Base-by-base conservation (phyloP, 1,140 invertebrate species). In the Arion vulgaris region DNA sequence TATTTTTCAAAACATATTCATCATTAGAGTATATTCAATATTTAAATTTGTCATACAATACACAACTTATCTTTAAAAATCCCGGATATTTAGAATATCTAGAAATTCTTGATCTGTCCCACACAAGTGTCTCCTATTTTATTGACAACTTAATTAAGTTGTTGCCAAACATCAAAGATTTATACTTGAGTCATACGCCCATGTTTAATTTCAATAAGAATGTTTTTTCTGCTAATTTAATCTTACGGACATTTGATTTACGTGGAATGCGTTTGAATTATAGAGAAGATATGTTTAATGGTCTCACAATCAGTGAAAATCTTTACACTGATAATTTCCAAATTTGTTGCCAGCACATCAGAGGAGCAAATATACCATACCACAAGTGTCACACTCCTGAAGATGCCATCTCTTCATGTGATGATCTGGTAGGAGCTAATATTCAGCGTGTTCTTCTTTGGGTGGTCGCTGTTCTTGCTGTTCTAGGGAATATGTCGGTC, bases 331-430 rank as follows among this genome's bases (percentile, higher is more conserved):
- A 86, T 32, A 53, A 84, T 2, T 89, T 74, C 73, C 75, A 76
- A 69, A 83, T 89, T 32, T 90, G 88, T 66, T 90, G 88, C 68
- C 45, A 83, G 34, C 39, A 80, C 57, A 57, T 49, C 28, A 26
- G 68, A 41, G 84, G 83, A 17, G 32, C 51, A 13, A 41, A 73
- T 57, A 82, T 89, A 5, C 26, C 26, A 5, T 68, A 57, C 4
- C 74, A 87, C 32, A 84, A 83, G 13, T 89, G 87, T 79, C 66
- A 84, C 7, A 84, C 88, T 28, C 71, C 72, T 19, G 2, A 32
- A 4, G 80, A 86, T 34, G 85, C 83, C 62, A 85, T 90, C 28
- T 89, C 86, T 4, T 88, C 86, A 0, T 89, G 88, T 82, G 66
- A 66, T n/a, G 78, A 87, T 39, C 78, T 89, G 15, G 77, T 89